Evolutionary conservation across 2,888 invertebrate genomes (phyloP).

Genomic region (Gryllus longicercus): DNA sequence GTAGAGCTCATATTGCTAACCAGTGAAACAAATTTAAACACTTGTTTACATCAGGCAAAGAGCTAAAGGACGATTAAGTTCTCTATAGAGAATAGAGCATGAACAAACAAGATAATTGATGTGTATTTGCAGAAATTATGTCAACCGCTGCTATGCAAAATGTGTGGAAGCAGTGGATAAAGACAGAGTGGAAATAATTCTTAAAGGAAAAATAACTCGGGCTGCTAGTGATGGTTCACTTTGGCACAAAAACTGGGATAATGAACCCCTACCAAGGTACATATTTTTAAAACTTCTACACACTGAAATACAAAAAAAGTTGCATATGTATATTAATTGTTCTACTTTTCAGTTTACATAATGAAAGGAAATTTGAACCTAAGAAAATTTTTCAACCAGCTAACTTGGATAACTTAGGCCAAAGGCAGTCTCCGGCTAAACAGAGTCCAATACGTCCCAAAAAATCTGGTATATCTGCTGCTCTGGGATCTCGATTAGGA

Average conservation of each 20-base stretch:
- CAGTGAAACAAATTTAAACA: not conserved
- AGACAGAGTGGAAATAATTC: slow-evolving; percentile 88
- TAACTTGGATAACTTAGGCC: slow-evolving; percentile 32
- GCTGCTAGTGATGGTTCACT: slow-evolving; percentile 84
- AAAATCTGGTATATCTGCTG: slow-evolving; percentile 54
- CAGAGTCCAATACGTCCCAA: slow-evolving; percentile 41
- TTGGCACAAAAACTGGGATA: slow-evolving; percentile 90
- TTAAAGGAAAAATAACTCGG: slow-evolving; percentile 90
- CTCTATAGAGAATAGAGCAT: not conserved
- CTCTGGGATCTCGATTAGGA: slow-evolving; percentile 58
- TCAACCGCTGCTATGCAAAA: slow-evolving; percentile 87
- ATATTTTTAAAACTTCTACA: not conserved
- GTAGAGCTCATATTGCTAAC: no score
- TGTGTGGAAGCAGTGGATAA: slow-evolving; percentile 84
- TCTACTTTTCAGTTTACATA: slow-evolving; percentile 34
- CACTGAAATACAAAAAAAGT: not conserved
- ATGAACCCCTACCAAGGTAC: slow-evolving; percentile 75
- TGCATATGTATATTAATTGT: not conserved
- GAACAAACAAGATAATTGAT: not conserved
- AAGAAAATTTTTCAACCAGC: slow-evolving; percentile 35
- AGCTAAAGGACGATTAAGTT: not conserved
- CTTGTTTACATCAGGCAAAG: not conserved
- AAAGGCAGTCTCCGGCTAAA: slow-evolving; percentile 41
- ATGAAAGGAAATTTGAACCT: slow-evolving; percentile 36
- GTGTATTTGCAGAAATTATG: slow-evolving; percentile 62